Base-by-base conservation (phyloP, 2,888 invertebrate species). In the Anodontia alba region DNA sequence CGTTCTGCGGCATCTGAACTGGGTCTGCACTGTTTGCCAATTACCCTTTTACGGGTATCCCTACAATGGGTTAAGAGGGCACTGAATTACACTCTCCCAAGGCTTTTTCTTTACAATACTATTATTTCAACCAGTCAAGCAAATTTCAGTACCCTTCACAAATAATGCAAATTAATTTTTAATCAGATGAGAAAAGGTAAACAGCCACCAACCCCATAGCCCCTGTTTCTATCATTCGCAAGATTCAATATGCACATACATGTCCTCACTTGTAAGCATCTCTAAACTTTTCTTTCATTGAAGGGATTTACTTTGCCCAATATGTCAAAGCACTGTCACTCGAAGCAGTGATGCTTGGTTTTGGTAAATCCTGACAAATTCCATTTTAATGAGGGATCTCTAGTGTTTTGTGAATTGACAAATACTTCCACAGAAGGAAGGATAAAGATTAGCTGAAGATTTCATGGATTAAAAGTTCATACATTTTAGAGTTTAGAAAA, bases 401-500 rank as follows among this genome's bases (percentile, higher is more conserved):
- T n/a, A 62, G 33, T 62, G 23, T 62, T 62, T 62, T 62, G 12
- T 33, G 31, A 29, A 29, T 62, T 62, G 62, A 29, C 62, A 26
- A 57, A 57, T 57, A 23, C 5, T n/a, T n/a, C n/a, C n/a, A n/a
- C n/a, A 26, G 57, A 29, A 57, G 33, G 33, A 62, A 17, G 29
- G 62, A 62, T 31, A 46, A 46, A 33, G 62, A 31, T 62, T 62
- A 62, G 23, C 1, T 8, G 10, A 17, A 62, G 31, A 20, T 3
- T 2, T 62, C 15, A 12, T 29, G 62, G 62, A 62, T 62, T 62
- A 62, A 62, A 62, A 62, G 62, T 62, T 62, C 62, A 62, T 62
- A 62, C 62, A 62, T 62, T 62, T 62, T 10, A 62, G 62, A 23
- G 31, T 62, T 62, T 33, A 15, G 29, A 29, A 62, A 62, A 62